Evolutionary conservation across 2,113 vertebrate genomes (phyloP).

Genomic region (Alligator mississippiensis): DNA sequence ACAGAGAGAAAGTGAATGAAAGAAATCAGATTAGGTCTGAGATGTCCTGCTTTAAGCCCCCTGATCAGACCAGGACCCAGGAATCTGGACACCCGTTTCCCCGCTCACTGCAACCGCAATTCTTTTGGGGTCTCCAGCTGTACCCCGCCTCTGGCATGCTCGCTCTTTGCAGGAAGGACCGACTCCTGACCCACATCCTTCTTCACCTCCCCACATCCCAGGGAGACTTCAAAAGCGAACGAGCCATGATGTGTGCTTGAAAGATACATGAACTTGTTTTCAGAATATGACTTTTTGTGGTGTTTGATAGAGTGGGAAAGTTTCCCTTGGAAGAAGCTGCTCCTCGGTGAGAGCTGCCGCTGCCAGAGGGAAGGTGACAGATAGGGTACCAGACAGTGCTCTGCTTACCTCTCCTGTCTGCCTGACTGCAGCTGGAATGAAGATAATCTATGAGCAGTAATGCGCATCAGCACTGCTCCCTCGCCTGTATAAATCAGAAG

Average conservation of each 20-base stretch:
- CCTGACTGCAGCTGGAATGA: slow-evolving; percentile 47
- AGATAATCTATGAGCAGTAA: slow-evolving; percentile 66
- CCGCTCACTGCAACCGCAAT: fast-evolving
- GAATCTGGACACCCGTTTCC: not conserved
- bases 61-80: slow-evolving; percentile 1
- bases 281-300: slow-evolving; percentile 37
- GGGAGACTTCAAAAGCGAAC: not conserved
- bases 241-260: not conserved
- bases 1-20: not conserved
- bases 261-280: not conserved
- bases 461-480: slow-evolving; percentile 8
- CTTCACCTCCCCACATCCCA: not conserved
- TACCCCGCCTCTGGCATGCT: not conserved
- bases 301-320: slow-evolving; percentile 61
- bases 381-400: slow-evolving; percentile 20
- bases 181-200: not conserved
- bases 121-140: not conserved
- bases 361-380: slow-evolving; percentile 53
- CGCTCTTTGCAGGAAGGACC: not conserved
- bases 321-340: slow-evolving; percentile 19
- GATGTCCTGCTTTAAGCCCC: not conserved
- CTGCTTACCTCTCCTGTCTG: slow-evolving; percentile 34
- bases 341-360: not conserved
- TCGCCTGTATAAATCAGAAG: slow-evolving; percentile 58
- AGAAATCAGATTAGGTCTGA: not conserved